Evolutionary conservation across 2,113 vertebrate species (phyloP).

Genomic region (Entomyzon cyanotis): DNA sequence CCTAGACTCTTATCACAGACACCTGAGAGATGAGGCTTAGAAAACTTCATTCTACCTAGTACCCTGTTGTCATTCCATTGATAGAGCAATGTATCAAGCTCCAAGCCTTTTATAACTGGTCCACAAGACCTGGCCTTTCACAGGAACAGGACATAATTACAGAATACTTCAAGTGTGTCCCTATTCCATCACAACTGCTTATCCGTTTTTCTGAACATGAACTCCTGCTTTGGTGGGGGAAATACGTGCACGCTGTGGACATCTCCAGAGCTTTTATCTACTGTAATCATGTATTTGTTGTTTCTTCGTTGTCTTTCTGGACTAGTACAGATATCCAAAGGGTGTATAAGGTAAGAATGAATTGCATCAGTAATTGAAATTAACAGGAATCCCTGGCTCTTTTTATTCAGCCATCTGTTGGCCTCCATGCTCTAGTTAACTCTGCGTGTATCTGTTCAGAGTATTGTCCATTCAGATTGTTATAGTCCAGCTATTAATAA

Average conservation of each 20-base stretch:
- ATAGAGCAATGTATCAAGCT: background rate
- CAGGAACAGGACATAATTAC: background rate
- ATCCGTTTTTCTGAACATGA: background rate
- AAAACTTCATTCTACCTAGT: background rate
- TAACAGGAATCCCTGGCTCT: slow-evolving; percentile 1
- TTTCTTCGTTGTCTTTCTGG: background rate
- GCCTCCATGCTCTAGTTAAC: slow-evolving; percentile 5
- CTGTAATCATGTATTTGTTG: background rate
- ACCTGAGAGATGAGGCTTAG: background rate
- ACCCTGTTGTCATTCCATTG: background rate
- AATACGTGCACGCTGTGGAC: fast-evolving
- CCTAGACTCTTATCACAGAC: background rate
- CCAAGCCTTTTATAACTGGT: background rate
- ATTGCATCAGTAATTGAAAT: background rate
- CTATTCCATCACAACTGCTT: background rate
- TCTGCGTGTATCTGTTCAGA: background rate
- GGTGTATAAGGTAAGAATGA: background rate
- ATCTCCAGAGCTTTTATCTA: background rate
- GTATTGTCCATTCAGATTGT: slow-evolving; percentile 7
- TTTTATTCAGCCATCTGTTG: slow-evolving; percentile 12
- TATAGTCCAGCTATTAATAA: slow-evolving; percentile 26
- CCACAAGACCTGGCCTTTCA: background rate
- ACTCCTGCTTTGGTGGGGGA: background rate
- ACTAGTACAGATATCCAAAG: background rate
- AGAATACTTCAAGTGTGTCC: background rate